Conservation (phyloP, 2,113 vertebrate species). For the Catharus fuscescens region DNA sequence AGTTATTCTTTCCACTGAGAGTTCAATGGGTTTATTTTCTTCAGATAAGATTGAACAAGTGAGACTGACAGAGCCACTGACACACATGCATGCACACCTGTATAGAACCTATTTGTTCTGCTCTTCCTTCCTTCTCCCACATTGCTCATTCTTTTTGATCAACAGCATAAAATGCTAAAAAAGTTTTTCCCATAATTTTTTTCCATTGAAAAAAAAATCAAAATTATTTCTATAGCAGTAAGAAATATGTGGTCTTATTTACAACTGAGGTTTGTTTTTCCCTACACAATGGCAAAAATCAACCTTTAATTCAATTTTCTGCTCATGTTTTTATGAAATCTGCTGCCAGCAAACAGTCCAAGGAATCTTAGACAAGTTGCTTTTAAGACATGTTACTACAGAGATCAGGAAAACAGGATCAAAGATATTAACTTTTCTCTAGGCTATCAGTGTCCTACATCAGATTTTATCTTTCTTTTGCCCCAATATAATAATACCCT, state of each 20-base stretch:
- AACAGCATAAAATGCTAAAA: neutral
- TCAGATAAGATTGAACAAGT: neutral
- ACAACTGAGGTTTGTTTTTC: neutral
- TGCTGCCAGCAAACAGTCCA: neutral
- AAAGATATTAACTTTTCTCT: neutral
- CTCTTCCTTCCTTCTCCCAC: neutral
- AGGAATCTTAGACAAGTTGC: neutral
- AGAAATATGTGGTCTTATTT: neutral
- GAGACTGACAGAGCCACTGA: neutral
- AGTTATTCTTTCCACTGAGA: neutral
- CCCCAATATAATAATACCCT: no score
- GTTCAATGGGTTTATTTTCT: neutral
- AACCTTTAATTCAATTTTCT: neutral
- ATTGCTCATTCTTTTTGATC: neutral
- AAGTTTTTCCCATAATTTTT: neutral
- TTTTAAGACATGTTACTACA: neutral
- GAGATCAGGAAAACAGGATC: neutral
- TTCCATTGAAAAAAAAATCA: neutral
- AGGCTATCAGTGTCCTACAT: neutral
- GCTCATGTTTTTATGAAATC: neutral
- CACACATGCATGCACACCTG: neutral
- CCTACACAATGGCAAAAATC: neutral
- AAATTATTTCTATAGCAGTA: neutral
- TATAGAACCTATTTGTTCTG: neutral
- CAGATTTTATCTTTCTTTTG: neutral